Percentiles rank a stretch among this genome's conserved stretches.
phyloP scores from a whole-genome alignment of 2,113 vertebrate species.

The Onychostruthus taczanowskii region DNA sequence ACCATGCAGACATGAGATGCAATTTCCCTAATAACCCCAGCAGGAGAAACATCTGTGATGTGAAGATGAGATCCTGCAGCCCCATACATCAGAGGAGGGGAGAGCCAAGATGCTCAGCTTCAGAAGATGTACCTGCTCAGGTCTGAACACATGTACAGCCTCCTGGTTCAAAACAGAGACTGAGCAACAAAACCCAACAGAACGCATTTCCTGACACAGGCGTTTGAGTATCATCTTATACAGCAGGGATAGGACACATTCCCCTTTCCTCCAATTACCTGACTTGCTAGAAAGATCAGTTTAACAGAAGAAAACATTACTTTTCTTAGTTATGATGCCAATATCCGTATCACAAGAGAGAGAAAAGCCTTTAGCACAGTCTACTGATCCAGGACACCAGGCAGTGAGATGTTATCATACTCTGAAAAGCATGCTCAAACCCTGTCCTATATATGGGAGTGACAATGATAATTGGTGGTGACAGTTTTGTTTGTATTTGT shows the following conservation, averaged over 20 bases:
- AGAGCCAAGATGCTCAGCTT: background rate
- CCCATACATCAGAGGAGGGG: background rate
- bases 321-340: background rate
- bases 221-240: background rate
- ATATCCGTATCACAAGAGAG: background rate
- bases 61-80: background rate
- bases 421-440: background rate
- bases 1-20: background rate
- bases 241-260: background rate
- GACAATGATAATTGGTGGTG: background rate
- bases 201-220: background rate
- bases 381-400: background rate
- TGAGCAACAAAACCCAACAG: background rate
- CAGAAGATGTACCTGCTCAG: background rate
- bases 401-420: background rate
- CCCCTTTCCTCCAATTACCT: background rate
- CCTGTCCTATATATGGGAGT: background rate
- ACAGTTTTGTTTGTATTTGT: background rate
- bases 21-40: background rate
- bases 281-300: background rate
- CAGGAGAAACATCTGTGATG: background rate
- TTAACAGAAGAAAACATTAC: background rate
- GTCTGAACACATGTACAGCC: fast-evolving
- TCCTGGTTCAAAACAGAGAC: background rate
- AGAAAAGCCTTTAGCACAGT: background rate